Evolutionary conservation across 2,797 vertebrate species (phyloP).

Genomic region (Galaxias olidus): DNA sequence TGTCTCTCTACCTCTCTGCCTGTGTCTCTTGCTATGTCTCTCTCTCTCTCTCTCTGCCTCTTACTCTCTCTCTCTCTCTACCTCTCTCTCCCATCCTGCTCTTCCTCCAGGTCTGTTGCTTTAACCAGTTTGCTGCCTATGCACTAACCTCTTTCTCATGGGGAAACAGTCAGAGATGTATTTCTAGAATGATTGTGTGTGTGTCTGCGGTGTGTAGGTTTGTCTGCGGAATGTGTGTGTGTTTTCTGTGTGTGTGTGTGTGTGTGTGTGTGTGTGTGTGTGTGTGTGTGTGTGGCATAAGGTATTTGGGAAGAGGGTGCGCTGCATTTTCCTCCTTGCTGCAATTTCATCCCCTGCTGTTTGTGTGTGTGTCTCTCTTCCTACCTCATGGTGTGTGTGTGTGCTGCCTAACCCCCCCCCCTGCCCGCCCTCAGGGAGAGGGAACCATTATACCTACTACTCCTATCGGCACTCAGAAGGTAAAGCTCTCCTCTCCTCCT

Average conservation of each 20-base stretch:
- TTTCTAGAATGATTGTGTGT: neutral
- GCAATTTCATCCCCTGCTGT: constrained; percentile 73
- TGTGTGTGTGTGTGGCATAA: constrained; percentile 18
- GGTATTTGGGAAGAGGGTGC: constrained; percentile 52
- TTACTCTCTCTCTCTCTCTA: too few relatives aligned
- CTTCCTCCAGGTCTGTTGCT: too few relatives aligned
- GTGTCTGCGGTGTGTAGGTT: constrained; percentile 5
- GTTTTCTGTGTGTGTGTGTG: constrained; percentile 3
- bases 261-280: constrained; percentile 1
- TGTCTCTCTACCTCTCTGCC: too few relatives aligned
- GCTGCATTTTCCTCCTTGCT: constrained; percentile 61
- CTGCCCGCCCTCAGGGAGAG: constrained; percentile 90
- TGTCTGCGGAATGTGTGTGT: constrained; percentile 16
- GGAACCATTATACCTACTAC: constrained; percentile 98
- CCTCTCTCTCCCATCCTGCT: too few relatives aligned
- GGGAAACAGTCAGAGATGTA: neutral
- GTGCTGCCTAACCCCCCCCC: constrained; percentile 85
- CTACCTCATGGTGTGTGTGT: constrained; percentile 77
- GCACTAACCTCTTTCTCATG: too few relatives aligned
- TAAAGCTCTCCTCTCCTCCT: constrained; percentile 67
- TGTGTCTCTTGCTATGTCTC: too few relatives aligned
- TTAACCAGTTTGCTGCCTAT: too few relatives aligned
- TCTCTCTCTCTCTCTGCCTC: too few relatives aligned
- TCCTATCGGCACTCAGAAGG: constrained; percentile 91
- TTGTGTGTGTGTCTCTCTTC: constrained; percentile 61